Percentiles rank a stretch among this genome's conserved stretches.
Evolutionary conservation across 2,113 vertebrate genomes (phyloP).

Genomic region (Climacteris rufus): DNA sequence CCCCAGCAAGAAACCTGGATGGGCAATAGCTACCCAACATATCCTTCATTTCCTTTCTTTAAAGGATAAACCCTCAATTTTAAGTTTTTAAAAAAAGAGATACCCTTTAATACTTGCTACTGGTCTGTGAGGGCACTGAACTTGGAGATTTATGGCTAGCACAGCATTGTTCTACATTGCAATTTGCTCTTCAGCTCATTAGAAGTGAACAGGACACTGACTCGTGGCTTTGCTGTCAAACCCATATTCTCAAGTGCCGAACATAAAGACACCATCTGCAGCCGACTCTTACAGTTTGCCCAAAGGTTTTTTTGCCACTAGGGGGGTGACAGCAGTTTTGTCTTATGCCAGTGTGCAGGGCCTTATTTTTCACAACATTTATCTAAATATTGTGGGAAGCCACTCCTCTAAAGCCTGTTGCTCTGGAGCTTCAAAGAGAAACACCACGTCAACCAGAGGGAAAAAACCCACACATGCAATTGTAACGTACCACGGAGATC

Average conservation of each 20-base stretch:
- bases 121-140: neutral
- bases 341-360: neutral
- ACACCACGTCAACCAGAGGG: neutral
- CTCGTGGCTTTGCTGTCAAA: neutral
- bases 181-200: neutral
- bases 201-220: neutral
- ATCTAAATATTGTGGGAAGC: neutral
- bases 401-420: neutral
- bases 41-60: neutral
- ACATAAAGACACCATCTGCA: neutral
- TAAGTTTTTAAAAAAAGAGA: neutral
- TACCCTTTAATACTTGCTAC: neutral
- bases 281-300: neutral
- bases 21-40: neutral
- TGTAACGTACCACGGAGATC: conserved; percentile 78
- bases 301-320: neutral
- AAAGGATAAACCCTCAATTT: neutral
- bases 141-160: neutral
- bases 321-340: neutral
- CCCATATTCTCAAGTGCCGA: neutral
- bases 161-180: neutral
- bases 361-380: neutral
- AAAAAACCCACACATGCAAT: neutral
- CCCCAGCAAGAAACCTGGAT: neutral
- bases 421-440: neutral